phyloP scores from a whole-genome alignment of 2,113 vertebrate species.

The Oncorhynchus keta region DNA sequence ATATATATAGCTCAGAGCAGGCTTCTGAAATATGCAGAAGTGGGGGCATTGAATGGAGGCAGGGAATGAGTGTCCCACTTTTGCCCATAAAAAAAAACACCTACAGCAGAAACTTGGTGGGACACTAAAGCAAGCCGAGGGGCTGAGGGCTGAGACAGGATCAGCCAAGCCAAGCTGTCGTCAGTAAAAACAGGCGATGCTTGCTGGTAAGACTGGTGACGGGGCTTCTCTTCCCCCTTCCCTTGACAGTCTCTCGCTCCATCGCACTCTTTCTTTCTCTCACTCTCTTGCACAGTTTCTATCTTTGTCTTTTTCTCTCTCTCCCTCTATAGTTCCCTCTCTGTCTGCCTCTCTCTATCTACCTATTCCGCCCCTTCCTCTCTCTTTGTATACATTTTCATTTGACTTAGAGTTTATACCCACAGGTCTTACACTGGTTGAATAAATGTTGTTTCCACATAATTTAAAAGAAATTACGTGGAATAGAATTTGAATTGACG shows the following conservation, averaged over 20 bases:
- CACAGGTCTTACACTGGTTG: too few relatives aligned
- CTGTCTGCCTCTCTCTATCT: background rate
- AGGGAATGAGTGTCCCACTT: constrained; percentile 39
- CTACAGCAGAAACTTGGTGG: constrained; percentile 51
- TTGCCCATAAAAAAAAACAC: constrained; percentile 52
- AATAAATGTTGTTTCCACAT: too few relatives aligned
- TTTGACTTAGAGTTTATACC: too few relatives aligned
- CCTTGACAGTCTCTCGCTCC: constrained; percentile 30
- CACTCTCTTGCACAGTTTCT: constrained; percentile 6
- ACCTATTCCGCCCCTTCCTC: background rate
- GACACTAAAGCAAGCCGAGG: constrained; percentile 49
- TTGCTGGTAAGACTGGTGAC: constrained; percentile 53
- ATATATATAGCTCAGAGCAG: constrained; percentile 25
- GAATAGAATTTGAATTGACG: too few relatives aligned
- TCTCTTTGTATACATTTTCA: too few relatives aligned
- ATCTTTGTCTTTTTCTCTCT: constrained; percentile 8
- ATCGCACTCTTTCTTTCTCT: constrained; percentile 3
- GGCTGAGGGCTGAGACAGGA: constrained; percentile 31
- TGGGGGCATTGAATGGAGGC: constrained; percentile 23
- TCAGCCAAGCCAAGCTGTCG: constrained; percentile 38
- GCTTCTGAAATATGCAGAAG: constrained; percentile 46
- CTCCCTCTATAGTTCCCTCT: constrained; percentile 9
- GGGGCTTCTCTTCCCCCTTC: constrained; percentile 41
- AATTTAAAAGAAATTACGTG: too few relatives aligned
- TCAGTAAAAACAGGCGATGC: constrained; percentile 52